Evolutionary conservation across 2,888 invertebrate genomes (phyloP).

Genomic region (Eupithecia tripunctaria): DNA sequence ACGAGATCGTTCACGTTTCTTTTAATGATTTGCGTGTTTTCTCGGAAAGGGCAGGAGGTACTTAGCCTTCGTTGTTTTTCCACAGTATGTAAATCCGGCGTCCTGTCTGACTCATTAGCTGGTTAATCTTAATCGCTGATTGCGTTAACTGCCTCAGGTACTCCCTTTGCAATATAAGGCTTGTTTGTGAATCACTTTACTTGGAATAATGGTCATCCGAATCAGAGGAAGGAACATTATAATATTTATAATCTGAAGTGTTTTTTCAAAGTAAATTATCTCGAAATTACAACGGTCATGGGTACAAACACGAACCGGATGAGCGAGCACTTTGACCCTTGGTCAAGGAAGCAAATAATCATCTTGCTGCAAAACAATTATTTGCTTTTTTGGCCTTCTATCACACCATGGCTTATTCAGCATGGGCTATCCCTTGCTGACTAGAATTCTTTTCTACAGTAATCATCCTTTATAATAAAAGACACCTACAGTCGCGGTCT

Average conservation of each 20-base stretch:
- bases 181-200: slow-evolving; percentile 38
- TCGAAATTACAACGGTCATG: slow-evolving; percentile 3
- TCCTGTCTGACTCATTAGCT: slow-evolving; percentile 62
- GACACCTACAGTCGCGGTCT: neutral
- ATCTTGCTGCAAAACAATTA: neutral
- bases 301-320: slow-evolving; percentile 6
- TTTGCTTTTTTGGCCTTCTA: too few relatives aligned
- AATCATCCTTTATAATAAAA: too few relatives aligned
- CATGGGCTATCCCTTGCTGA: neutral
- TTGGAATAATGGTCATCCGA: slow-evolving; percentile 23
- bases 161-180: slow-evolving; percentile 33
- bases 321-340: slow-evolving; percentile 3
- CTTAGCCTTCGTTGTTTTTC: slow-evolving; percentile 58
- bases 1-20: slow-evolving; percentile 45
- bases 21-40: slow-evolving; percentile 54
- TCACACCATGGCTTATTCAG: too few relatives aligned
- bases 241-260: slow-evolving; percentile 2
- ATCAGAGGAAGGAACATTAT: slow-evolving; percentile 10
- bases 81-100: slow-evolving; percentile 63
- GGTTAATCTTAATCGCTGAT: slow-evolving; percentile 55
- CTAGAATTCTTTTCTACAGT: neutral
- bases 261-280: slow-evolving; percentile 4
- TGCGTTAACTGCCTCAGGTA: slow-evolving; percentile 51
- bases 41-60: slow-evolving; percentile 51
- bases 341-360: slow-evolving; percentile 7